phyloP scores from a whole-genome alignment of 2,888 invertebrate genomes.

The Papilio elwesi region DNA sequence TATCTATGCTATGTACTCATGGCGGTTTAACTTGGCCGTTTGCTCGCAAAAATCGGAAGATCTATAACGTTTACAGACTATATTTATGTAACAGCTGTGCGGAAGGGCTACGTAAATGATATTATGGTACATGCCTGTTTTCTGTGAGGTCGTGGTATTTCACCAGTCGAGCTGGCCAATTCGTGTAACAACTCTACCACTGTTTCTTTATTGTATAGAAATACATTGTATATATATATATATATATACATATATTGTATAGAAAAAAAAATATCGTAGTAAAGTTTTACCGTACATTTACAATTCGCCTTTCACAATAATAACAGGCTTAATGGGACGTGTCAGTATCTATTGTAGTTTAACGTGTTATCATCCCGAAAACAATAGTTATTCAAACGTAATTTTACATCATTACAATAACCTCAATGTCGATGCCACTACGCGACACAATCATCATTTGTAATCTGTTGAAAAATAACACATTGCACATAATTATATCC shows the following conservation, averaged over 20 bases:
- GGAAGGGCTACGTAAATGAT: not conserved
- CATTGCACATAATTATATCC: not conserved
- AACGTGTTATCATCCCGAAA: slow-evolving; percentile 16
- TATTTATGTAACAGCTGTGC: slow-evolving; percentile 6
- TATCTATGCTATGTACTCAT: no score
- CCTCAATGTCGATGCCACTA: not conserved
- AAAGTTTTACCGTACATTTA: no score
- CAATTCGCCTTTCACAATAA: slow-evolving; percentile 28
- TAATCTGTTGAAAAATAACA: slow-evolving; percentile 17
- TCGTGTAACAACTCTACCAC: no score
- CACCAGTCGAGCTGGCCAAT: no score
- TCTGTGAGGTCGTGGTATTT: not conserved
- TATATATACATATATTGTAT: no score
- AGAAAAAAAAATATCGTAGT: no score
- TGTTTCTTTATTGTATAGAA: no score
- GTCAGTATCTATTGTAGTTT: slow-evolving; percentile 15
- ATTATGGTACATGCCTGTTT: not conserved
- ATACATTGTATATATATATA: no score
- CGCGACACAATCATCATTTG: not conserved
- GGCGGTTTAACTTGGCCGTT: no score
- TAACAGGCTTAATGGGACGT: not conserved
- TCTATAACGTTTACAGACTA: slow-evolving; percentile 8
- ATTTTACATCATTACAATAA: slow-evolving; percentile 6
- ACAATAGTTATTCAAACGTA: slow-evolving; percentile 26
- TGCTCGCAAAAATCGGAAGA: no score